Evolutionary conservation across 2,113 vertebrate genomes (phyloP), one percentile per base, ranked within the genome.

Genomic region (Leiothrix lutea): DNA sequence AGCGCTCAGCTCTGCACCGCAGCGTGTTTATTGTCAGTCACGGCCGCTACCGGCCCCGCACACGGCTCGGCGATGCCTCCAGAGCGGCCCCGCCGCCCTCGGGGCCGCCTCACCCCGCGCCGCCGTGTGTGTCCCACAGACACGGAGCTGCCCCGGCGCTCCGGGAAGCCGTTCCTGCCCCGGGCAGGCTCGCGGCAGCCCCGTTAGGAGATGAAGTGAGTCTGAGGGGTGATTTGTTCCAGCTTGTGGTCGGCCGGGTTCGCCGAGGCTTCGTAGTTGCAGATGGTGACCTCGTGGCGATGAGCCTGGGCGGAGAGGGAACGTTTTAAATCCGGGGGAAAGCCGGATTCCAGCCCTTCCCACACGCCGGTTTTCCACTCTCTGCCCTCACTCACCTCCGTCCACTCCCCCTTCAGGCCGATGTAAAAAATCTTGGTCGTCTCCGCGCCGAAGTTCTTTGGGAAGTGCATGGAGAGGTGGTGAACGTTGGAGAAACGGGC

Each of bases 251-350:
- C 99, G 8, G 99, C 98, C 6, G 99, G 99, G 96, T 99, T 99
- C 9, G 99, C 99, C 2, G 99, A 81, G 3, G 99, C 98, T 95
- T 99, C 99, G 6, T 99, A 99, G 97, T 98, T 99, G 96, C 99
- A 99, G 98, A 99, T 99, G 20, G 99, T 99, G 94, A 99, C 99
- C 81, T 99, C 98, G 21, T 99, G 99, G 80, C 99, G 98, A 92
- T 98, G 97, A 93, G 99, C 98, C 99, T 99, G 86, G 11, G 79
- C 54, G n/a, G 35, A 66, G 88, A 42, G 12, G 45, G 60, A 84
- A 58, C 0, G 3, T 3, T 12, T 94, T 42, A 91, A 61, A 70
- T 3, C 12, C 57, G 4, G 23, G 38, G 44, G 51, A 54, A 7
- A 36, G 33, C 44, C 2, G 38, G 14, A 22, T 7, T 11, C 19